Evolutionary conservation across 2,113 vertebrate species (phyloP), one percentile per base, ranked within the genome.

Genomic region (Passer montanus): DNA sequence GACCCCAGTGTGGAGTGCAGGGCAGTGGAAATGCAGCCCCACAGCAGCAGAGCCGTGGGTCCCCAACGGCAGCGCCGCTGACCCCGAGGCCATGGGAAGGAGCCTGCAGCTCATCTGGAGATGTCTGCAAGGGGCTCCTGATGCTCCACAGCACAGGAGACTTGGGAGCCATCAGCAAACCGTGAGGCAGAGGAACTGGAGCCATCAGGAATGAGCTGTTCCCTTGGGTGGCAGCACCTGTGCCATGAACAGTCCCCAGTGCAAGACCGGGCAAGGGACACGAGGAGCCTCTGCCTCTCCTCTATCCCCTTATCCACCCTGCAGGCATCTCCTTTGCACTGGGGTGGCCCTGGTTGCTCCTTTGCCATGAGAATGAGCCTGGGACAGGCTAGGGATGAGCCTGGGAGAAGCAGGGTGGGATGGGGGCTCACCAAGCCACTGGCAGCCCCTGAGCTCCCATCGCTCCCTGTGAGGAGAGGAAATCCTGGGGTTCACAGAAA

Each of bases 81-180:
- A 90, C 72, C 87, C 4, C 0, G 33, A 24, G 87, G 73, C 94
- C 94, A 52, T 60, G 90, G 84, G 94, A 93, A 96, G 94, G 90
- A 89, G 84, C 41, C 75, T 77, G 53, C 43, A 73, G 76, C 73
- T 94, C 68, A 15, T 64, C 90, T n/a, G 49, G 49, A 56, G 23
- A 49, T 31, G 72, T 77, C 64, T 84, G 59, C 41, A 47, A 30
- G 64, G 59, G 46, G 63, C 46, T 87, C 37, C 70, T 66, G 72
- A 1, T 56, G 59, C 46, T 84, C 55, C 73, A 39, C 35, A 66
- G 72, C 7, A 2, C 47, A 15, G 72, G 35, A 63, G 72, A 13
- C 10, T 60, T 52, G 68, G 72, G 44, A 86, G 6, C 41, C 74
- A 14, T 9, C 3, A 17, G n/a, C 16, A 73, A 12, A 30, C 10